These are phyloP conservation scores for Vulpes lagopus DNA, from an alignment of 2,113 vertebrate species.

Conservation along the genomic window DNA sequence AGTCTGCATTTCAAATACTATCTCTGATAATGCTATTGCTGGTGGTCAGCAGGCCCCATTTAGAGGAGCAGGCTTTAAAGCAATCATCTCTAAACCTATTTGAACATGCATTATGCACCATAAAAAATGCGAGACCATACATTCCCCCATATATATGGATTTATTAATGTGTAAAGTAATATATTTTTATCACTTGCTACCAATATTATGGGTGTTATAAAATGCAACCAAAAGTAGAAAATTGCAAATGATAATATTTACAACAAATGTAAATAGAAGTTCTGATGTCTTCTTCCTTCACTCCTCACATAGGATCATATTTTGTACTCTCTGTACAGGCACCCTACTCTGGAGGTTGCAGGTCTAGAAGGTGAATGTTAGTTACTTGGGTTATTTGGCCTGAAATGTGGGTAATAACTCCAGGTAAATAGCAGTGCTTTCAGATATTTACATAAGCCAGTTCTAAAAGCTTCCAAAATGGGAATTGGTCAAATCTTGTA, in stretches of 20 bases:
- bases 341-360: neutral
- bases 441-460: neutral
- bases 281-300: neutral
- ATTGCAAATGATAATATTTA: neutral
- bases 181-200: neutral
- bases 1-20: neutral
- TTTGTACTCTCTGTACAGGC: neutral
- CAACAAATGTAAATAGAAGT: conserved; percentile 11
- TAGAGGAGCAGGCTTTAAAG: neutral
- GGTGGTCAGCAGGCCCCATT: neutral
- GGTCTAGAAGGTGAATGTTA: neutral
- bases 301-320: neutral
- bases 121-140: neutral
- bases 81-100: neutral
- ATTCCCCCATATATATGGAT: neutral
- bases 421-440: neutral
- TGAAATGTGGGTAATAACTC: neutral
- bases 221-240: neutral
- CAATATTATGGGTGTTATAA: neutral
- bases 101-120: neutral
- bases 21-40: neutral
- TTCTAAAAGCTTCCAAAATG: neutral
- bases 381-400: neutral
- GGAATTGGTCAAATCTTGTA: neutral
- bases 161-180: neutral